phyloP scores from a whole-genome alignment of 1,140 invertebrate species.

The Zaprionus davidi region DNA sequence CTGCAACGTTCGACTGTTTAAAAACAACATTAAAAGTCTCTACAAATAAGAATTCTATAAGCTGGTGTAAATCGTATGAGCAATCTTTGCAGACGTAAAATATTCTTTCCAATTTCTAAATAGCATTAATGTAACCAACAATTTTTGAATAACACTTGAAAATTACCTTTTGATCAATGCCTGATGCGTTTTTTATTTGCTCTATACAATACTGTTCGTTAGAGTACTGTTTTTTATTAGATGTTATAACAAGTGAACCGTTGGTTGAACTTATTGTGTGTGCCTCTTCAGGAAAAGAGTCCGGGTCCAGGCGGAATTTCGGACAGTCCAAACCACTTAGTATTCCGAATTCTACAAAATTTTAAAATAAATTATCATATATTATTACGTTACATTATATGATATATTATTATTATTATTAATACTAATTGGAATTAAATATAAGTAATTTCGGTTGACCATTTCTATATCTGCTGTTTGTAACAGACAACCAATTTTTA shows the following conservation, averaged over 20 bases:
- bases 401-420: no score
- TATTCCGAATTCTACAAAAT: conserved; percentile 61
- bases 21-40: no score
- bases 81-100: no score
- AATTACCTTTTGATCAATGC: conserved; percentile 65
- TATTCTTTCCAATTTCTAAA: background rate
- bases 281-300: conserved; percentile 60
- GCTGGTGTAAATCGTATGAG: no score
- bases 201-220: conserved; percentile 76
- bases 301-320: conserved; percentile 75
- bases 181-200: conserved; percentile 54
- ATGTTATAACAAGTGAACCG: conserved; percentile 61
- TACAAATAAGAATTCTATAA: no score
- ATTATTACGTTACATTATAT: background rate
- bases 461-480: no score
- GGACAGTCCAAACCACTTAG: conserved; percentile 66
- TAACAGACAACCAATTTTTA: no score
- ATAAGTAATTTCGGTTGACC: rapidly evolving
- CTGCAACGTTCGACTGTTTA: no score
- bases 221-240: conserved; percentile 58
- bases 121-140: background rate
- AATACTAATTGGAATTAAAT: no score
- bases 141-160: background rate
- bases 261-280: conserved; percentile 67
- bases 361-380: background rate